Base-by-base conservation (phyloP, 2,797 vertebrate species). In the Cirrhinus molitorella region DNA sequence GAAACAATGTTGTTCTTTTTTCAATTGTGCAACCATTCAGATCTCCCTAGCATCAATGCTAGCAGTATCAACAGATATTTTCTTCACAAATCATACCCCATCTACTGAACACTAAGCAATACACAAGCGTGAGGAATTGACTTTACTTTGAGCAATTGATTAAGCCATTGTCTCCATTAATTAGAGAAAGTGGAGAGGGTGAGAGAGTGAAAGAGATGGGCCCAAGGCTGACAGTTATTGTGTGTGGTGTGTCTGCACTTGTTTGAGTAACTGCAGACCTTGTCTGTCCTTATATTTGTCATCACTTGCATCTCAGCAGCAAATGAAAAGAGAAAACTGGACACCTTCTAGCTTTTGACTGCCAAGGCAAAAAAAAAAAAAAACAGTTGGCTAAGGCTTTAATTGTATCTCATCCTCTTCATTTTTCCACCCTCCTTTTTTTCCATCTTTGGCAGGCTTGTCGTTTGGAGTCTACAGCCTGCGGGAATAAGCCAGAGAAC, bases 291-390 rank as follows among this genome's bases (percentile, higher is more conserved):
- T 43, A 53, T 67, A 40, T 81, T 59, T 67, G 45, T 79, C 71
- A 79, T 81, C 23, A 37, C 68, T 67, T 83, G 25, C n/a, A 59
- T 79, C n/a, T 86, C 61, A 79, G 47, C 37, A 40, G 76, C 61
- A 80, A 83, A 86, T 59, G 28, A 53, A 83, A 86, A 67, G 23
- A 1, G 28, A 83, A 77, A 55, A 61, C 59, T 78, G 65, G n/a
- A 57, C 61, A 51, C 53, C 76, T 53, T 79, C 25, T 79, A 79
- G 61, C 85, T 68, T 83, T 68, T 79, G 49, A 40, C 23, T 79
- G 80, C 61, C 85, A 86, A 68, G 70, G 68, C 59, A 75, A 79
- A 57, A 78, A 74, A 61, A 43, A 49, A 75, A 79, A 57, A 78
- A 74, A 61, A 43, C 55, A 21, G 43, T 73, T 61, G 59, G 40